Conservation (phyloP, 2,113 vertebrate genomes). For the Microtus pennsylvanicus region DNA sequence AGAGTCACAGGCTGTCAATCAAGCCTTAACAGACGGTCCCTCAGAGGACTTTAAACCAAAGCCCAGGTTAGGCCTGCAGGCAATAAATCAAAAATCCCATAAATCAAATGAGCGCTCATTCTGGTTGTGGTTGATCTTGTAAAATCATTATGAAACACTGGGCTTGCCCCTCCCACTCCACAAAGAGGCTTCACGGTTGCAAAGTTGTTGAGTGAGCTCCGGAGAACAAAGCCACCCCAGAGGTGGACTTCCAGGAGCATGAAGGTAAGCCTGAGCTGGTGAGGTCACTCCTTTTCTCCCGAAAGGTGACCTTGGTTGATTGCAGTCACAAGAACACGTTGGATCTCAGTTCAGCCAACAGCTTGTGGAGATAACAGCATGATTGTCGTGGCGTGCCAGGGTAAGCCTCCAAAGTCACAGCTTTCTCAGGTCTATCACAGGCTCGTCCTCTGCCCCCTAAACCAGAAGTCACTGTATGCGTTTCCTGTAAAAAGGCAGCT, state of each 20-base stretch:
- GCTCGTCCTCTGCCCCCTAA: not conserved
- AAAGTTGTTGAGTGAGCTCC: not conserved
- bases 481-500: not conserved
- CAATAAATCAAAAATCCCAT: not conserved
- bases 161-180: not conserved
- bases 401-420: not conserved
- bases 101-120: not conserved
- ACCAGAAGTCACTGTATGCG: not conserved
- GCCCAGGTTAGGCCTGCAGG: not conserved
- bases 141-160: not conserved
- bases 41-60: not conserved
- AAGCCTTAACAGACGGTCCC: not conserved
- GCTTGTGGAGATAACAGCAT: not conserved
- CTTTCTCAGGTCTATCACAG: not conserved
- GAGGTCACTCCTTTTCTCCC: not conserved
- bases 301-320: not conserved
- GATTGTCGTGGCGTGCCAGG: not conserved
- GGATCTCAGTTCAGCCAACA: not conserved
- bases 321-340: not conserved
- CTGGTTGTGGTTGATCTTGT: constrained; percentile 19
- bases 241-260: not conserved
- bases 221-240: not conserved
- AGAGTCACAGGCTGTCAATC: not conserved
- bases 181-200: not conserved
- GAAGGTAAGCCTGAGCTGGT: not conserved